These are phyloP conservation scores for Sitophilus oryzae DNA, from an alignment of 1,140 invertebrate genomes.

Conservation along the genomic window DNA sequence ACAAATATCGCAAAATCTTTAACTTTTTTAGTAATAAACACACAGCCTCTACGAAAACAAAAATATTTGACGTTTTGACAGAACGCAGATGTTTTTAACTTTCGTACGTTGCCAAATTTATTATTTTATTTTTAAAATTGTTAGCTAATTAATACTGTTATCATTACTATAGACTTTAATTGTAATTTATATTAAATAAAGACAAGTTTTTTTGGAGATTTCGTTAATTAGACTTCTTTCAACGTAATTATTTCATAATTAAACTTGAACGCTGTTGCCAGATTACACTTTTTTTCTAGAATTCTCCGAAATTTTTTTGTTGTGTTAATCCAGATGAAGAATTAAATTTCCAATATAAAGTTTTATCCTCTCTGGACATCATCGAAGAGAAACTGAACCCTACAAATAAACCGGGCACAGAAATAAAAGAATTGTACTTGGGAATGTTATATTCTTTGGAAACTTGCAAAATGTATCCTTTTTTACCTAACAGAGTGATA, in stretches of 20 bases:
- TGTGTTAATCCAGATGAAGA: constrained; percentile 67
- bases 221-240: background rate
- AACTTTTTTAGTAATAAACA: background rate
- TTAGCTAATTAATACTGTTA: too few species aligned
- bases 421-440: constrained; percentile 82
- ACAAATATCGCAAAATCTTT: background rate
- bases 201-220: too few species aligned
- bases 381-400: constrained; percentile 83
- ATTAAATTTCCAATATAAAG: constrained; percentile 85
- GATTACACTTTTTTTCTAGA: constrained; percentile 52
- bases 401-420: constrained; percentile 57
- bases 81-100: background rate
- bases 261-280: background rate
- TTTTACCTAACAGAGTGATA: constrained; percentile 11
- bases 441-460: constrained; percentile 91
- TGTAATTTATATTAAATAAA: too few species aligned
- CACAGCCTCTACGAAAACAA: too few species aligned
- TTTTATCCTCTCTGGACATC: constrained; percentile 90
- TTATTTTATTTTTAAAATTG: too few species aligned
- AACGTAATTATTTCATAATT: background rate
- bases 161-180: too few species aligned
- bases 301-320: constrained; percentile 85
- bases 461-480: constrained; percentile 90
- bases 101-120: too few species aligned
- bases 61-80: background rate